Conservation (phyloP, 2,113 vertebrate genomes). For the Halichoeres trimaculatus region DNA sequence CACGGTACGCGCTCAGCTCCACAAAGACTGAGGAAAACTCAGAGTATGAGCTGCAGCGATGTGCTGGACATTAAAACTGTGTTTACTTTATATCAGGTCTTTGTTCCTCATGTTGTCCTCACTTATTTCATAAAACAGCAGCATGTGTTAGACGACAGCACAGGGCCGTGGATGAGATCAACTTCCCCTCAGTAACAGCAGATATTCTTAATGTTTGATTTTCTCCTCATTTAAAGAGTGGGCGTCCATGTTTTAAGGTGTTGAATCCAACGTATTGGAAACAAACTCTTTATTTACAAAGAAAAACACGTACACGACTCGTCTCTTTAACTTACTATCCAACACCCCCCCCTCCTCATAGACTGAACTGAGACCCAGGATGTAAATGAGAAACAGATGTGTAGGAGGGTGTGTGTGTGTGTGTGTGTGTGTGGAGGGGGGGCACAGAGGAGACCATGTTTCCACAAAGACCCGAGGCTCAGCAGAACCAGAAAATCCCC, state of each 20-base stretch:
- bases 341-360: constrained; percentile 18
- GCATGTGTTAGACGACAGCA: background rate
- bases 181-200: constrained; percentile 35
- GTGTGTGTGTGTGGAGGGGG: constrained; percentile 1
- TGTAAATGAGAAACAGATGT: constrained; percentile 79
- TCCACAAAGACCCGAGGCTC: constrained; percentile 57
- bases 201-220: constrained; percentile 3
- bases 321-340: constrained; percentile 17
- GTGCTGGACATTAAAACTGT: too few species aligned
- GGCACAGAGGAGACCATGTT: constrained; percentile 32
- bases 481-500: constrained; percentile 59
- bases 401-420: constrained; percentile 23
- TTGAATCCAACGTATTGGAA: constrained; percentile 19
- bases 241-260: constrained; percentile 10
- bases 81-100: too few species aligned
- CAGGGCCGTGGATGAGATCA: constrained; percentile 7
- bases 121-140: background rate
- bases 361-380: constrained; percentile 60
- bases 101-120: background rate
- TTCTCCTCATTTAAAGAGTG: constrained; percentile 22
- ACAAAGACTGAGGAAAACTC: too few species aligned
- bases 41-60: too few species aligned
- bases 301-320: constrained; percentile 48
- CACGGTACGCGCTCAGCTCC: too few species aligned
- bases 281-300: constrained; percentile 38